These are phyloP conservation scores for Gallinago undulata DNA, from an alignment of 2,113 vertebrate species.

Conservation along the genomic window DNA sequence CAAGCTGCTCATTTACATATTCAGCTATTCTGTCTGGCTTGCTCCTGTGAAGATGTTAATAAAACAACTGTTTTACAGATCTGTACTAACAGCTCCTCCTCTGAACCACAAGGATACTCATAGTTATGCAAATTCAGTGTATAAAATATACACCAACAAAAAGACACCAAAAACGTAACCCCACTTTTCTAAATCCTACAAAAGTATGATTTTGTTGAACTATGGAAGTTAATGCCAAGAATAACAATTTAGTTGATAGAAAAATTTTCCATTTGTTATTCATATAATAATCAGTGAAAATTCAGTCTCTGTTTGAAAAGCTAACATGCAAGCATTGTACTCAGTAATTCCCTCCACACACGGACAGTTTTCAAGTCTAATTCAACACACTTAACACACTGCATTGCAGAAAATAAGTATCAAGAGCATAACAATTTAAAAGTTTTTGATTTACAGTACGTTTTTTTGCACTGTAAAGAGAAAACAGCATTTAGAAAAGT, in stretches of 20 bases:
- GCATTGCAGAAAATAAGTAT: background rate
- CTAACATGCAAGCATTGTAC: background rate
- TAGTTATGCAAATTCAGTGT: background rate
- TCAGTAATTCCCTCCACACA: background rate
- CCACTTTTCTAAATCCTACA: background rate
- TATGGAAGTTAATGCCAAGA: background rate
- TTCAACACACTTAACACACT: background rate
- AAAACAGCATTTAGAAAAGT: background rate
- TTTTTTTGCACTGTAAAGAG: background rate
- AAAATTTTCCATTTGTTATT: background rate
- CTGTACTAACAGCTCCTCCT: slow-evolving; percentile 1
- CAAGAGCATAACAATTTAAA: background rate
- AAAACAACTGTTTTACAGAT: slow-evolving; percentile 16
- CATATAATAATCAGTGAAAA: background rate
- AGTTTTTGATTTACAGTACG: background rate
- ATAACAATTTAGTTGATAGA: background rate
- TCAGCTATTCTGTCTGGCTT: background rate
- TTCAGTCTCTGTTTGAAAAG: background rate
- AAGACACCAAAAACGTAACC: background rate
- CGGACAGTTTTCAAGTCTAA: background rate
- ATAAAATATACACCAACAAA: background rate
- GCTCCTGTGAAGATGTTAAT: slow-evolving; percentile 6
- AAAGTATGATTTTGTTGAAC: background rate
- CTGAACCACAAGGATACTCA: background rate
- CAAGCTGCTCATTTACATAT: slow-evolving; percentile 24